Percentiles rank a stretch among this genome's conserved stretches.
Conservation (phyloP, 2,888 invertebrate species). For the Oligia fasciuncula region DNA sequence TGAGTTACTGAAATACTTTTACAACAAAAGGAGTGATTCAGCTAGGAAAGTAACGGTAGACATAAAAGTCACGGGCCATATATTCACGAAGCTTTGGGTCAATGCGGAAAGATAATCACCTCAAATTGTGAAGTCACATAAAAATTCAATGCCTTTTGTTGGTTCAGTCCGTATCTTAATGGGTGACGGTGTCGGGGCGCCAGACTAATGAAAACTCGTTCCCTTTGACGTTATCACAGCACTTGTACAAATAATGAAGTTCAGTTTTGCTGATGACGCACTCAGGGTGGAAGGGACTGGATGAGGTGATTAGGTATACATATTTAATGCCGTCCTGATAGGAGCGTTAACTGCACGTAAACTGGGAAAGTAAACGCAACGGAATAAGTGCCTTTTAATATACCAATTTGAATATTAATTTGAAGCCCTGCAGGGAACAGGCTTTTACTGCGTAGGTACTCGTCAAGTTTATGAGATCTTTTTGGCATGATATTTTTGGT, state of each 20-base stretch:
- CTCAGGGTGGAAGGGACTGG: constrained; percentile 33
- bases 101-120: constrained; percentile 48
- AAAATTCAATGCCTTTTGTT: constrained; percentile 57
- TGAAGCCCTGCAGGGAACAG: background rate
- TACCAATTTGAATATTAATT: constrained; percentile 45
- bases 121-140: constrained; percentile 55
- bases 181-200: constrained; percentile 33
- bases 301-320: constrained; percentile 51
- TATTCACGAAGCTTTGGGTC: constrained; percentile 37
- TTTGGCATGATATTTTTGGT: background rate
- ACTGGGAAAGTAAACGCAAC: constrained; percentile 51
- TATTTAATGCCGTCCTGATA: constrained; percentile 57
- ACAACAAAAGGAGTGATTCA: constrained; percentile 45
- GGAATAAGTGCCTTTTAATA: constrained; percentile 52
- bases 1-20: constrained; percentile 43
- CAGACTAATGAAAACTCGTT: constrained; percentile 68
- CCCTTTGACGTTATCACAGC: constrained; percentile 61
- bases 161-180: constrained; percentile 48
- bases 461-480: constrained; percentile 11
- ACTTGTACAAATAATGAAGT: constrained; percentile 66
- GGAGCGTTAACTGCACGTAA: constrained; percentile 56
- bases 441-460: background rate
- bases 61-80: constrained; percentile 33
- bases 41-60: constrained; percentile 24
- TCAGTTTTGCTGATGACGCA: constrained; percentile 44